Evolutionary conservation across 1,140 invertebrate species (phyloP).

Genomic region (Meteorus sp.): DNA sequence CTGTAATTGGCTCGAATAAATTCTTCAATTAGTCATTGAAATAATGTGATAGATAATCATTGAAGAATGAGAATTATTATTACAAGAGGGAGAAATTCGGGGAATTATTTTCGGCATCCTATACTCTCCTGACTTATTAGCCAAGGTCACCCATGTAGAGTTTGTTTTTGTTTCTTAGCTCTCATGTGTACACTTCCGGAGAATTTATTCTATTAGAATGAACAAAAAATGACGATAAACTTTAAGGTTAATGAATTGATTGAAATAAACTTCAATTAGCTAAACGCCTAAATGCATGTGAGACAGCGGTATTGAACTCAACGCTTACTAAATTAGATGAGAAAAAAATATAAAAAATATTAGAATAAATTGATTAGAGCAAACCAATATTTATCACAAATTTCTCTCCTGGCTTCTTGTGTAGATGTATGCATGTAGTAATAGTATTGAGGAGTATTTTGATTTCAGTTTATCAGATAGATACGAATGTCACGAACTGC

Average conservation of each 20-base stretch:
- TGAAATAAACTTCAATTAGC: too few relatives aligned
- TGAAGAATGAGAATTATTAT: neutral
- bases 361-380: slow-evolving; percentile 58
- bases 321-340: neutral
- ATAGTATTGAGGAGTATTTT: too few relatives aligned
- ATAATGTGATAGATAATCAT: slow-evolving; percentile 30
- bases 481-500: slow-evolving; percentile 37
- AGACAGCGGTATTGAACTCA: neutral
- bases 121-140: slow-evolving; percentile 27
- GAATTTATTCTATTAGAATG: too few relatives aligned
- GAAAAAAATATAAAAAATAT: slow-evolving; percentile 44
- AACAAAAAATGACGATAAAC: too few relatives aligned
- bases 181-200: too few relatives aligned
- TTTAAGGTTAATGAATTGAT: too few relatives aligned
- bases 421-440: slow-evolving; percentile 26
- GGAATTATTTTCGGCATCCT: slow-evolving; percentile 22
- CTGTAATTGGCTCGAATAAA: slow-evolving; percentile 43
- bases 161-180: slow-evolving; percentile 1
- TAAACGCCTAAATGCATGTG: neutral
- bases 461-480: neutral
- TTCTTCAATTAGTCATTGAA: slow-evolving; percentile 36
- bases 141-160: slow-evolving; percentile 1
- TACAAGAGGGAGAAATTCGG: neutral
- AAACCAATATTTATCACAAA: slow-evolving; percentile 58
- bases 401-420: slow-evolving; percentile 50